Base-by-base conservation (phyloP, 2,113 vertebrate genomes). In the Silurus glanis region DNA sequence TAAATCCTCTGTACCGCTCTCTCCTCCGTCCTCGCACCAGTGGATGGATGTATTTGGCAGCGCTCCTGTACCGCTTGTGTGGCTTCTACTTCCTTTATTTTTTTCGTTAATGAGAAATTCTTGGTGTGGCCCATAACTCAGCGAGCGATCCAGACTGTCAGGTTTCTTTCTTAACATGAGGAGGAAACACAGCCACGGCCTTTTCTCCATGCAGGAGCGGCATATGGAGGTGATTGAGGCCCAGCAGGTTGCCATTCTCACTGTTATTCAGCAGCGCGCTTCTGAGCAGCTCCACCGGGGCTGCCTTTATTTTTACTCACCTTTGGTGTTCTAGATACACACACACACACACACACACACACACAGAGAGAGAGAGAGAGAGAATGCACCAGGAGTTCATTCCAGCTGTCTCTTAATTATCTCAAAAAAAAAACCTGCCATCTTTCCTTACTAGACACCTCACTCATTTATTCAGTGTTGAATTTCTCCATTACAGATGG, bases 351-450 rank as follows among this genome's bases (percentile, higher is more conserved):
- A n/a, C n/a, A n/a, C n/a, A n/a, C n/a, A n/a, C n/a, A n/a, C n/a
- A n/a, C n/a, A n/a, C n/a, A n/a, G 37, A 37, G 37, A 37, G 37
- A 37, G 37, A 37, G 81, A 81, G 74, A 76, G 49, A 21, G 74
- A 56, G 12, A 79, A 59, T 69, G 74, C 28, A 47, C 47, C 71
- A 23, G 56, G 64, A 61, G 14, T n/a, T 37, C 74, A 45, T 13
- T 86, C 75, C 83, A 21, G 45, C 89, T 62, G 59, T 67, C 55
- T 82, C 25, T 61, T 84, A 86, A 88, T 84, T 75, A 76, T 58
- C 37, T n/a, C n/a, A n/a, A 74, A 80, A 6, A 58, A 66, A 87
- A 80, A 80, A 25, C 37, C 37, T 37, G 74, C 74, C 14, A 21
- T 80, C 74, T 85, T 76, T 71, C 59, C 81, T 55, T 21, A 61